phyloP scores from a whole-genome alignment of 37 sponge, comb jelly and placozoan species.

The Halichondria panicea region DNA sequence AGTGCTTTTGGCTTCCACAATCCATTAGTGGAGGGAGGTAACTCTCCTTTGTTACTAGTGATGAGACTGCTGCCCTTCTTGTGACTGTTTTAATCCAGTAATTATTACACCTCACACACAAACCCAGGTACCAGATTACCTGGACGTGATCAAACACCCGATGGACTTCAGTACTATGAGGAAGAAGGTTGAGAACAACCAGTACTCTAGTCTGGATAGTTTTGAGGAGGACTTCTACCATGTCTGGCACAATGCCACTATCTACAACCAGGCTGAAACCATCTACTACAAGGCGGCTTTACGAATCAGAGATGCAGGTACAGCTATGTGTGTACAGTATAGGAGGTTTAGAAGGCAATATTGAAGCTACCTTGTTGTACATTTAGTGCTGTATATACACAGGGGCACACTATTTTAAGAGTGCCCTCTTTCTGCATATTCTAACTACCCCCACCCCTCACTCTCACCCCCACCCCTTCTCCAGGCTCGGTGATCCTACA shows the following conservation, averaged over 20 bases:
- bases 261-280: constrained; percentile 91
- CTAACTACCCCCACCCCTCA: background rate
- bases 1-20: background rate
- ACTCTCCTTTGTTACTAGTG: too few species aligned
- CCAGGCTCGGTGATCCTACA: constrained; percentile 39
- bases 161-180: constrained; percentile 95
- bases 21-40: too few species aligned
- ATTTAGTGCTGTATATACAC: background rate
- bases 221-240: constrained; percentile 89
- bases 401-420: too few species aligned
- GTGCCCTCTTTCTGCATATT: background rate
- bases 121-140: constrained; percentile 91
- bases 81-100: too few species aligned
- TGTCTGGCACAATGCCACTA: constrained; percentile 88
- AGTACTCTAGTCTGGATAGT: constrained; percentile 75
- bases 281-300: constrained; percentile 86
- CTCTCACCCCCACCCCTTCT: background rate
- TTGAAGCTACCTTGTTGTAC: background rate
- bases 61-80: too few species aligned
- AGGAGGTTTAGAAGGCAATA: too few species aligned
- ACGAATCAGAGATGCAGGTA: constrained; percentile 73
- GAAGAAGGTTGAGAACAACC: constrained; percentile 67
- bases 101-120: too few species aligned
- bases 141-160: constrained; percentile 87
- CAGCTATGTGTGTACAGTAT: background rate